Base-by-base conservation (phyloP, 2,797 vertebrate species). In the Geotrypetes seraphini region DNA sequence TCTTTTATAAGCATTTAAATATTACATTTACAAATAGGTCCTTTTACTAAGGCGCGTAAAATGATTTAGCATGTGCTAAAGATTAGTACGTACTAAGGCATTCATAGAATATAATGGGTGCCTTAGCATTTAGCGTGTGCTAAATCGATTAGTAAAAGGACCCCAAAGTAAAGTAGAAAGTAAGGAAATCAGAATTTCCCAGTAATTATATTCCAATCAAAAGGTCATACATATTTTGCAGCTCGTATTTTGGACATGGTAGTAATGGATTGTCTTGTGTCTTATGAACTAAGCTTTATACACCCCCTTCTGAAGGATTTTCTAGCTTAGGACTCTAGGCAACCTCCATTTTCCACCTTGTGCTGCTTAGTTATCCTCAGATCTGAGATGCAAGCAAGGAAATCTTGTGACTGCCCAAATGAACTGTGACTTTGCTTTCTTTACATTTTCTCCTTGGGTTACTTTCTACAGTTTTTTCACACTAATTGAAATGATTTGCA, bases 281-380 rank as follows among this genome's bases (percentile, higher is more conserved):
- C 70, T 67, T 60, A 60, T 71, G 70, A 53, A 75, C 57, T 60
- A 61, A 76, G 76, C 79, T 84, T 83, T 60, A 45, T 74, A 51
- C 69, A 68, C 68, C 64, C 10, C 60, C 62, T 68, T 79, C 50
- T 12, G 65, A 78, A 44, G 71, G 74, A 63, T 57, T 56, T 33
- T 1, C 53, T 74, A 47, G 73, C 61, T 55, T 50, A 68, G 74
- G 73, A 73, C 77, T 83, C 79, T 82, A 77, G 79, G 78, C 81
- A 76, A 78, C 78, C 60, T 67, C 45, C 51, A 45, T 51, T 64
- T 58, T 68, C 54, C 67, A 63, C 72, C 67, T 78, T 75, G 56
- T 73, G 73, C 71, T 75, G 77, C 70, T 78, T 72, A 61, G 66
- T 75, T 62, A 55, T 55, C 50, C 65, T 72, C 63, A 63, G 57